phyloP scores from a whole-genome alignment of 2,888 invertebrate genomes.

The Furcula furcula region DNA sequence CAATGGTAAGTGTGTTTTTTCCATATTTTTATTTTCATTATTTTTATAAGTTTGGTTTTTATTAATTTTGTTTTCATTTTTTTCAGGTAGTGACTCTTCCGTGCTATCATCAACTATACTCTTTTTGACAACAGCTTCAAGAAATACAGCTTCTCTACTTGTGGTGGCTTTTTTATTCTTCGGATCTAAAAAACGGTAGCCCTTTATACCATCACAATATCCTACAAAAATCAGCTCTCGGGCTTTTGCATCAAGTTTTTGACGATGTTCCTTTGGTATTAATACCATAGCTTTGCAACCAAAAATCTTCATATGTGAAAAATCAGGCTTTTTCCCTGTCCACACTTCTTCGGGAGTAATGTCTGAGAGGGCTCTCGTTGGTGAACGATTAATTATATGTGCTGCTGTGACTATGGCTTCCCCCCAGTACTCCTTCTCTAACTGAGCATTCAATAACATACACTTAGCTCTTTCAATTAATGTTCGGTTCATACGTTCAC shows the following conservation, averaged over 20 bases:
- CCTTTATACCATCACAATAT: conserved; percentile 2
- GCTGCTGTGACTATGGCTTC: not conserved
- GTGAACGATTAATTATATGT: not conserved
- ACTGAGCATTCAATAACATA: not conserved
- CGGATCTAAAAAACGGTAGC: conserved; percentile 3
- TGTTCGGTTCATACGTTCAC: conserved; percentile 1
- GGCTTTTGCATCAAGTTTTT: conserved; percentile 3
- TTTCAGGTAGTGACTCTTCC: not conserved
- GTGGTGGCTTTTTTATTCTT: conserved; percentile 1
- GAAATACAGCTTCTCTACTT: not conserved
- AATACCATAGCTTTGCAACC: conserved; percentile 3
- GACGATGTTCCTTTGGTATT: not conserved
- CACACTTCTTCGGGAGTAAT: conserved; percentile 1
- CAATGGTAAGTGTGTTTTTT: conserved; percentile 2
- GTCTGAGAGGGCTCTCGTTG: not conserved
- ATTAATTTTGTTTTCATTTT: not conserved
- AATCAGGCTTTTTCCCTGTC: not conserved
- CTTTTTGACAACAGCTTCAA: not conserved
- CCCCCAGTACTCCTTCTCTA: not conserved
- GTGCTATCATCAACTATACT: not conserved
- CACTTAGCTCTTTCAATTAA: too few species aligned
- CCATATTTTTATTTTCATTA: too few species aligned
- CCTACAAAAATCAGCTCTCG: conserved; percentile 1
- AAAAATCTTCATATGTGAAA: too few species aligned
- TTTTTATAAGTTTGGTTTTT: not conserved